Evolutionary conservation across 2,113 vertebrate species (phyloP), one percentile per base, ranked within the genome.

Genomic region (Ammodytes marinus): DNA sequence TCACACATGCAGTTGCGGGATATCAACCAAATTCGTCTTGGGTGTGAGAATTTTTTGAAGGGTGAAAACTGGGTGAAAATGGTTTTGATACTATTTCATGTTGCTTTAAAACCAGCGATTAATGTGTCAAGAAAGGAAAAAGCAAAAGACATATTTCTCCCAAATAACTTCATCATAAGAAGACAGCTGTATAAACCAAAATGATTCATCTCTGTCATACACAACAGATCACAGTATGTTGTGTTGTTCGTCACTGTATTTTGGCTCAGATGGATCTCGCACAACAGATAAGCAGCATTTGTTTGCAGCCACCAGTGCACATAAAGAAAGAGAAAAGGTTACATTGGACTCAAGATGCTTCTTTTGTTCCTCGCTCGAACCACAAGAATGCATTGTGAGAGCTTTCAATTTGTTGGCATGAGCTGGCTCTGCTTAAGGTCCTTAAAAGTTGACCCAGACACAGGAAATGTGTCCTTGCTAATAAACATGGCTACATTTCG

Each of bases 1-100:
- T 88, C 84, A 82, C 87, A 84, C 82, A 80, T 73, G 43, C 59
- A 55, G 70, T 74, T 60, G 72, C 71, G 74, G 75, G 77, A 88
- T 82, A 79, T 54, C 3, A 3, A 79, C 69, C 77, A 80, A 75
- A 82, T 65, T 77, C 27, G 68, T 59, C 54, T 46, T 40, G 72
- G 68, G 72, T 69, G 85, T 68, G 79, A 86, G 74, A 77, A 64
- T 27, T 1, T 35, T 58, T 45, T 10, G 5, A 69, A 60, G 69
- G 71, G 75, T 64, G 77, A 72, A 65, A 84, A 75, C 9, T 45
- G 74, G 45, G 65, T 80, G 81, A 66, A 73, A 88, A 78, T 12
- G 0, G 57, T 70, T 57, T n/a, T 54, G 54, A 69, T 71, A 61
- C 67, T 1, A 35, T 60, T 61, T 64, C 15, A 8, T 7, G 9